Percentiles rank a stretch among this genome's conserved stretches.
Conservation (phyloP, 2,888 invertebrate genomes). For the Aporophyla nigra region DNA sequence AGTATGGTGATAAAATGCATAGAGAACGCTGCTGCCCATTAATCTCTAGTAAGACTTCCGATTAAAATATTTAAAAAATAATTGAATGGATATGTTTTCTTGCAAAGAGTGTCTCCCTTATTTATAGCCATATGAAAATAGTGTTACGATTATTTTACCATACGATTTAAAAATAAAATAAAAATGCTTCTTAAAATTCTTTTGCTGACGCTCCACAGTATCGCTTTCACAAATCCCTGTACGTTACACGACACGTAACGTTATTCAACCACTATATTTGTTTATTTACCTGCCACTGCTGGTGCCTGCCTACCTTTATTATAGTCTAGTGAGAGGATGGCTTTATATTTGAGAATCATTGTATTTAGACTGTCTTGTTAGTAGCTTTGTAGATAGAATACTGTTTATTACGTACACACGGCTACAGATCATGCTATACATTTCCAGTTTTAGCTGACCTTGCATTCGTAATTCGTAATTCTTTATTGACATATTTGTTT, state of each 20-base stretch:
- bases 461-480: too few species aligned
- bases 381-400: background rate
- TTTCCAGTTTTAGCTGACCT: too few species aligned
- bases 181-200: background rate
- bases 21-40: too few species aligned
- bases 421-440: too few species aligned
- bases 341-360: constrained; percentile 1
- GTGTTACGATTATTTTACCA: too few species aligned
- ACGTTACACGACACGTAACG: constrained; percentile 72
- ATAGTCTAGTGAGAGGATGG: background rate
- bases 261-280: constrained; percentile 77
- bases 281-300: constrained; percentile 47
- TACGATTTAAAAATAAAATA: background rate
- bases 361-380: background rate
- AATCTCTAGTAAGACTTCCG: too few species aligned
- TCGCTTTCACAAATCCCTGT: constrained; percentile 79
- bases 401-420: too few species aligned
- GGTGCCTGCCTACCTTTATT: constrained; percentile 15
- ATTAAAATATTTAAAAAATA: too few species aligned
- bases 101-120: too few species aligned
- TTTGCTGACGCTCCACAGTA: constrained; percentile 72
- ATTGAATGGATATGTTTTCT: too few species aligned
- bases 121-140: background rate
- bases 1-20: too few species aligned
- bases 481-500: too few species aligned